Percentiles rank a stretch among this genome's conserved stretches.
Evolutionary conservation across 2,888 invertebrate genomes (phyloP).

Genomic region (Drosophila limbata): DNA sequence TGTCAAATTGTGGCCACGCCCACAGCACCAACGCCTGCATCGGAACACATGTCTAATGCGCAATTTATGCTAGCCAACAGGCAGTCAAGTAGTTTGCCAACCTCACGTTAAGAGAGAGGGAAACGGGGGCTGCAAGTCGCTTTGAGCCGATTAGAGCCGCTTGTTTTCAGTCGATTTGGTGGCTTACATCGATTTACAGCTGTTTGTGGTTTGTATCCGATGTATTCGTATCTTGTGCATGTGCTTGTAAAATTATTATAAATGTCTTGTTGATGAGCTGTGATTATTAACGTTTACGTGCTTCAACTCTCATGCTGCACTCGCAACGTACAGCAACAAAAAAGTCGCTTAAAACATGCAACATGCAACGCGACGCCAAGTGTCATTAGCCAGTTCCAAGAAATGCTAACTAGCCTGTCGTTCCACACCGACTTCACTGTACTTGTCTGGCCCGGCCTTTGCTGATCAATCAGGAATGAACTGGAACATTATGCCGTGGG

Average conservation of each 20-base stretch:
- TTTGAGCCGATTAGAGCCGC: conserved; percentile 45
- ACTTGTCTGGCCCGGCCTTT: not conserved
- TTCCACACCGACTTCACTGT: conserved; percentile 27
- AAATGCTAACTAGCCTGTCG: conserved; percentile 72
- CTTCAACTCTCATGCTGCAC: conserved; percentile 54
- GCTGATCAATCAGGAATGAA: conserved; percentile 70
- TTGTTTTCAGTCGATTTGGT: conserved; percentile 61
- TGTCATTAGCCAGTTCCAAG: conserved; percentile 78
- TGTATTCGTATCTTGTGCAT: conserved; percentile 29
- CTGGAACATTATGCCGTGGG: conserved; percentile 67
- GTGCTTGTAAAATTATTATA: conserved; percentile 77
- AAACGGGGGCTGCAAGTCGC: conserved; percentile 8
- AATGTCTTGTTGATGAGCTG: conserved; percentile 79
- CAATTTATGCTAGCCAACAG: conserved; percentile 62
- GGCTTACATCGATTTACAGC: conserved; percentile 52
- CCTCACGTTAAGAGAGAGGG: not conserved
- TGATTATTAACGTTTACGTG: conserved; percentile 78
- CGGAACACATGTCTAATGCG: conserved; percentile 67
- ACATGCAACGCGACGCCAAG: conserved; percentile 61
- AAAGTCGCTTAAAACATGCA: conserved; percentile 50
- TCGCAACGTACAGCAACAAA: not conserved
- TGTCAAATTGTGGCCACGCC: conserved; percentile 74
- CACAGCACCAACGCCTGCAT: conserved; percentile 54
- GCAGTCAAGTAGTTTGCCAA: conserved; percentile 22
- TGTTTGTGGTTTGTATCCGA: conserved; percentile 23